A percentile compares a stretch with the other conserved stretches of the same genome.
These are phyloP conservation scores for Ceratina australensis DNA, from an alignment of 1,140 invertebrate species.

Conservation along the genomic window DNA sequence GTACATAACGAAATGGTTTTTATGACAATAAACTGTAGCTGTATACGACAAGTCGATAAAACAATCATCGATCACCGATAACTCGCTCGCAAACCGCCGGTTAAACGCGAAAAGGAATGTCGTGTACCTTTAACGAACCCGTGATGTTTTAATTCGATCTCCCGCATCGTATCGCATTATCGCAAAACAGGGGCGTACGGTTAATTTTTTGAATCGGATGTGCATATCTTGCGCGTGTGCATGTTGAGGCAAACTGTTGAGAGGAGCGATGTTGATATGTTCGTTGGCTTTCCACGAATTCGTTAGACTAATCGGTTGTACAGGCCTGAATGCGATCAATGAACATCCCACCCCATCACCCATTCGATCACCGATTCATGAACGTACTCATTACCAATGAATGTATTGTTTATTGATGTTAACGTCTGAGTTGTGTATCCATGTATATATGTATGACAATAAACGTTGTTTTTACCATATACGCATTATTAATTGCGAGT, in stretches of 20 bases:
- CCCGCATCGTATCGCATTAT: background rate
- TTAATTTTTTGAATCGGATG: slow-evolving; percentile 15
- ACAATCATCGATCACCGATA: slow-evolving; percentile 23
- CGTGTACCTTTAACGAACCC: background rate
- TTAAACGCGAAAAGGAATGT: background rate
- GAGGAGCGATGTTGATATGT: background rate
- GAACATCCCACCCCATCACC: background rate
- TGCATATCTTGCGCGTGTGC: slow-evolving; percentile 6
- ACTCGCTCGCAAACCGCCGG: background rate
- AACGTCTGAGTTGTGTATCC: slow-evolving; percentile 51
- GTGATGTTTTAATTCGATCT: background rate
- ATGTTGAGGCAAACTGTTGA: background rate
- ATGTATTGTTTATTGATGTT: slow-evolving; percentile 50
- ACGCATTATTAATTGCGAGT: no score
- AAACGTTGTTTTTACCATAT: slow-evolving; percentile 65
- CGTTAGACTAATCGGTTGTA: background rate
- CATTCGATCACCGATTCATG: background rate
- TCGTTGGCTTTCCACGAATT: background rate
- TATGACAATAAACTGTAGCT: slow-evolving; percentile 64
- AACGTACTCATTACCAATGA: slow-evolving; percentile 3
- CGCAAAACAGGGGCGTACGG: slow-evolving; percentile 11
- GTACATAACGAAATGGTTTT: slow-evolving; percentile 61
- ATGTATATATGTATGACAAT: slow-evolving; percentile 67
- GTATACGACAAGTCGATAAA: slow-evolving; percentile 24
- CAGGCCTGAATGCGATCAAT: slow-evolving; percentile 7